A percentile compares a stretch with the other conserved stretches of the same genome.
These are phyloP conservation scores for Phenganax stokvisi DNA, from an alignment of 92 coral and sea anemone genomes.

Conservation along the genomic window DNA sequence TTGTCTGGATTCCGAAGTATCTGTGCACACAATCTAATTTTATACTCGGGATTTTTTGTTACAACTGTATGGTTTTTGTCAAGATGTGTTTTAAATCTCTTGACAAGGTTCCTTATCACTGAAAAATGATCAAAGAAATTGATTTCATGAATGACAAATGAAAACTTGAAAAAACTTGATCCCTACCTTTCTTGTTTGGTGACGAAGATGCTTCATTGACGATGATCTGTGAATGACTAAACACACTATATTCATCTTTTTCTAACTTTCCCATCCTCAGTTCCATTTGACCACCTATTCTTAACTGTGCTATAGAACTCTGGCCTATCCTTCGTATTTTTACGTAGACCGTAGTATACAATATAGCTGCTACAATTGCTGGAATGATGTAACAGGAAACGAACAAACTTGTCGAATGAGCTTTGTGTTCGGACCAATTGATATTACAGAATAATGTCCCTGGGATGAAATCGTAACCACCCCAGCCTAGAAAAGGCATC, in stretches of 20 bases:
- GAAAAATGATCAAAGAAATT: too few species aligned
- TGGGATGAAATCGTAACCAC: constrained; percentile 64
- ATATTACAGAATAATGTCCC: constrained; percentile 92
- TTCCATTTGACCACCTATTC: constrained; percentile 14
- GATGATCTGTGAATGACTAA: not conserved
- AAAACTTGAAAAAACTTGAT: too few species aligned
- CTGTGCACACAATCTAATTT: too few species aligned
- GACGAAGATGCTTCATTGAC: not conserved
- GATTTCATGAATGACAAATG: too few species aligned
- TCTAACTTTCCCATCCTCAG: not conserved
- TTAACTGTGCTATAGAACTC: constrained; percentile 49
- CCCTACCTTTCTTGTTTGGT: constrained; percentile 16
- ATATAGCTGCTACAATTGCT: constrained; percentile 55
- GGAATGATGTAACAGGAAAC: constrained; percentile 78
- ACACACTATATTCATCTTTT: constrained; percentile 1
- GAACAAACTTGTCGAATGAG: constrained; percentile 66
- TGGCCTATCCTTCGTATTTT: constrained; percentile 62
- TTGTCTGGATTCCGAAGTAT: too few species aligned
- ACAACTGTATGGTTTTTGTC: too few species aligned
- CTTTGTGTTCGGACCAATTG: constrained; percentile 65
- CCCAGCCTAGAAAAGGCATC: constrained; percentile 96
- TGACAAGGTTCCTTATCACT: too few species aligned
- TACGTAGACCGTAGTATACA: constrained; percentile 59
- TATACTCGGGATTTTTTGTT: too few species aligned
- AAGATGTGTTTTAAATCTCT: too few species aligned